Percentiles rank a stretch among this genome's conserved stretches.
phyloP scores from a whole-genome alignment of 1,140 invertebrate genomes.

The Polypedilum vanderplanki region DNA sequence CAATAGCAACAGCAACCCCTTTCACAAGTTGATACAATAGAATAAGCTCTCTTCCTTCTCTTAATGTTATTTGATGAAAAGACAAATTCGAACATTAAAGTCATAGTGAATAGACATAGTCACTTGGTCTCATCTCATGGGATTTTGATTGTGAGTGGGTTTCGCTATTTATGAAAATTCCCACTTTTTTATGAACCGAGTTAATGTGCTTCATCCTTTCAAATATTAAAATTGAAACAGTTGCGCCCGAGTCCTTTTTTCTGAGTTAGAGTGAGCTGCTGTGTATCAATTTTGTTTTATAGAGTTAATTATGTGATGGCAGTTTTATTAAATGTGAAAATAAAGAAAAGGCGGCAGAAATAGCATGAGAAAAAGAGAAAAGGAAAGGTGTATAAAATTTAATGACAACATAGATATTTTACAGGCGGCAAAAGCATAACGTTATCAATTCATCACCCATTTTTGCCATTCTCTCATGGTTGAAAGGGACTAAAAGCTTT shows the following conservation, averaged over 20 bases:
- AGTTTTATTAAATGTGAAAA: not conserved
- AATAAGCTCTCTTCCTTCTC: not conserved
- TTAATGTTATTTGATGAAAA: not conserved
- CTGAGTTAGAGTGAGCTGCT: not conserved
- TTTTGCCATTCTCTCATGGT: too few relatives aligned
- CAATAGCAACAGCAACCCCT: not conserved
- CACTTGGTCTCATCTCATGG: not conserved
- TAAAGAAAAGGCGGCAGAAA: not conserved
- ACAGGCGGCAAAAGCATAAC: too few relatives aligned
- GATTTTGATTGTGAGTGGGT: constrained; percentile 10
- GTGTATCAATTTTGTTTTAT: constrained; percentile 19
- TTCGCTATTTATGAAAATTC: not conserved
- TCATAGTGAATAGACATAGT: not conserved
- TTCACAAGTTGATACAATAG: not conserved
- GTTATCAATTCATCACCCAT: too few relatives aligned
- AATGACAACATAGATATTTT: not conserved
- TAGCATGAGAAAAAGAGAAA: not conserved
- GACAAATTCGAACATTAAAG: constrained; percentile 23
- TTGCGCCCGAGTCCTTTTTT: not conserved
- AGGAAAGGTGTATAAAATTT: not conserved
- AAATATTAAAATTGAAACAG: not conserved
- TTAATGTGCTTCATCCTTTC: constrained; percentile 12
- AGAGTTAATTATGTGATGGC: constrained; percentile 5
- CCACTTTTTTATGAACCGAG: not conserved
- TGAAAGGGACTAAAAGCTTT: too few relatives aligned